Evolutionary conservation across 2,113 vertebrate genomes (phyloP).

Genomic region (Rhea americana): DNA sequence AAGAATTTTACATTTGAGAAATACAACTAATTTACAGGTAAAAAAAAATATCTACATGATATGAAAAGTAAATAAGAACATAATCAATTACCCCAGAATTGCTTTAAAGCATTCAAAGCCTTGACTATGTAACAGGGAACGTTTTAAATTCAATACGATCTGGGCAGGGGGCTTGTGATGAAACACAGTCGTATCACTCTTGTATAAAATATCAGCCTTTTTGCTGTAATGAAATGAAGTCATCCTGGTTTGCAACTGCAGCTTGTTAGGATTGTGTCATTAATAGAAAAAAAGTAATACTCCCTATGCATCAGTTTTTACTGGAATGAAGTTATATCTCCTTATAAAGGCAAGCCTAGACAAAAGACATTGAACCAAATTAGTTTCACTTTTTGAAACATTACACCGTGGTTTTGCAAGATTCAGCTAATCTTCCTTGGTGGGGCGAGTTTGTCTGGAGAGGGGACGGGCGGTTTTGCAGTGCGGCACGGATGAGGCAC

Average conservation of each 20-base stretch:
- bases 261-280: background rate
- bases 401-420: background rate
- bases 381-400: background rate
- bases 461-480: background rate
- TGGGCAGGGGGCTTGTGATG: background rate
- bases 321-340: background rate
- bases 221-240: background rate
- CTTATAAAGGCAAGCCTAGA: background rate
- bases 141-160: background rate
- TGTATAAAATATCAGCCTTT: background rate
- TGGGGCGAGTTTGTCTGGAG: fast-evolving
- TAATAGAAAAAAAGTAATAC: background rate
- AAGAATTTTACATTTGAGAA: background rate
- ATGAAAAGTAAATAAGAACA: background rate
- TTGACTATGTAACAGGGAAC: background rate
- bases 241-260: conserved; percentile 6
- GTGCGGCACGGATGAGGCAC: background rate
- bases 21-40: background rate
- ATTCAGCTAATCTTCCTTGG: background rate
- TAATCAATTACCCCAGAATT: background rate
- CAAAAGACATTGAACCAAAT: background rate
- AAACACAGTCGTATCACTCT: background rate
- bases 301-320: background rate
- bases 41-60: background rate
- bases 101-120: background rate